phyloP scores from a whole-genome alignment of 2,797 vertebrate genomes.

The Ptychobarbus kaznakovi region DNA sequence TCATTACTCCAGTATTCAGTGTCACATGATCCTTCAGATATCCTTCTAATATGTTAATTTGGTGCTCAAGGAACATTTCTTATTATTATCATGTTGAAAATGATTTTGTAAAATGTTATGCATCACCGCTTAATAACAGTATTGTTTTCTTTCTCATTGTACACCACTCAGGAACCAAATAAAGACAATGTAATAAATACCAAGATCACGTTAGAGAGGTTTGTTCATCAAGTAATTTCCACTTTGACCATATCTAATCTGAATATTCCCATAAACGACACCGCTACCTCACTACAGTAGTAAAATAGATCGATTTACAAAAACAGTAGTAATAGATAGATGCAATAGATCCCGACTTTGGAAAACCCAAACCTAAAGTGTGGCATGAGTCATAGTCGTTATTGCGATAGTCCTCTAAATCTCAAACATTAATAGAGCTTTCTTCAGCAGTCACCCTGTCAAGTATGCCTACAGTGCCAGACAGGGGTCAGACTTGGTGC shows the following conservation, averaged over 20 bases:
- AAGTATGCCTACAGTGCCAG: background rate
- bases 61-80: background rate
- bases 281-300: background rate
- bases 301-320: no score
- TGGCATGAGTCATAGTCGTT: background rate
- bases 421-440: conserved; percentile 5
- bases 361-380: background rate
- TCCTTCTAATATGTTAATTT: background rate
- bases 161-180: background rate
- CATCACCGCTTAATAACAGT: background rate
- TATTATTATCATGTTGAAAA: background rate
- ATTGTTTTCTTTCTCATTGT: background rate
- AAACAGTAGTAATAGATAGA: no score
- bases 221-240: background rate
- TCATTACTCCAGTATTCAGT: background rate
- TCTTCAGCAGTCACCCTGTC: conserved; percentile 19
- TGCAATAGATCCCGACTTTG: conserved; percentile 2
- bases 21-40: background rate
- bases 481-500: conserved; percentile 1
- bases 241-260: background rate
- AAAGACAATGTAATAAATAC: background rate
- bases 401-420: background rate
- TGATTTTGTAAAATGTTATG: background rate
- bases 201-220: background rate
- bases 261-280: background rate